These are phyloP conservation scores for Drosophila pectinifera DNA, from an alignment of 1,140 invertebrate genomes.

Conservation along the genomic window DNA sequence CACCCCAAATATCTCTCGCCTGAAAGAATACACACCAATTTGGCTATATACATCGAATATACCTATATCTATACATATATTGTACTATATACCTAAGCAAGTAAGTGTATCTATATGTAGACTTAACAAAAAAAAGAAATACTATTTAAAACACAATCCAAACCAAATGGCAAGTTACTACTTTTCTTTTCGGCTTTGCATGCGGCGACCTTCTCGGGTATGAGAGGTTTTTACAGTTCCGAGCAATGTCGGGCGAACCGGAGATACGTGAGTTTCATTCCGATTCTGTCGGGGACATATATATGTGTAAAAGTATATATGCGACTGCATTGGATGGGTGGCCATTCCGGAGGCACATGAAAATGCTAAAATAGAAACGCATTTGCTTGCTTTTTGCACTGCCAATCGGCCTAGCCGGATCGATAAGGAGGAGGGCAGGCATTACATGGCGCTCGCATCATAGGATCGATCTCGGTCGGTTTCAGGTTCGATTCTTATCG, in stretches of 20 bases:
- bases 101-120: slow-evolving; percentile 61
- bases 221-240: slow-evolving; percentile 38
- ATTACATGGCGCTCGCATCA: slow-evolving; percentile 22
- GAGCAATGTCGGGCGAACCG: slow-evolving; percentile 61
- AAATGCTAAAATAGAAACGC: slow-evolving; percentile 44
- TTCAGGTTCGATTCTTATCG: slow-evolving; percentile 44
- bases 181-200: slow-evolving; percentile 39
- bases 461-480: slow-evolving; percentile 1
- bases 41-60: slow-evolving; percentile 66
- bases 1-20: slow-evolving; percentile 31
- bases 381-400: too few species aligned
- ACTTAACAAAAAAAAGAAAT: slow-evolving; percentile 32
- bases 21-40: slow-evolving; percentile 50
- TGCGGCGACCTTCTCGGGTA: slow-evolving; percentile 53
- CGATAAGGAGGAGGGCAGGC: slow-evolving; percentile 29
- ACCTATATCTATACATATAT: slow-evolving; percentile 14
- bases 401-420: slow-evolving; percentile 5
- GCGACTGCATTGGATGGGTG: slow-evolving; percentile 14
- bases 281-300: slow-evolving; percentile 19
- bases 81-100: too few species aligned
- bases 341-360: slow-evolving; percentile 53
- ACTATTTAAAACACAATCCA: slow-evolving; percentile 57
- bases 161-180: slow-evolving; percentile 24
- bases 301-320: slow-evolving; percentile 3
- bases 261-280: slow-evolving; percentile 66